A percentile compares a stretch with the other conserved stretches of the same genome.
Conservation (phyloP, 2,888 invertebrate genomes). For the Helobdella robusta region DNA sequence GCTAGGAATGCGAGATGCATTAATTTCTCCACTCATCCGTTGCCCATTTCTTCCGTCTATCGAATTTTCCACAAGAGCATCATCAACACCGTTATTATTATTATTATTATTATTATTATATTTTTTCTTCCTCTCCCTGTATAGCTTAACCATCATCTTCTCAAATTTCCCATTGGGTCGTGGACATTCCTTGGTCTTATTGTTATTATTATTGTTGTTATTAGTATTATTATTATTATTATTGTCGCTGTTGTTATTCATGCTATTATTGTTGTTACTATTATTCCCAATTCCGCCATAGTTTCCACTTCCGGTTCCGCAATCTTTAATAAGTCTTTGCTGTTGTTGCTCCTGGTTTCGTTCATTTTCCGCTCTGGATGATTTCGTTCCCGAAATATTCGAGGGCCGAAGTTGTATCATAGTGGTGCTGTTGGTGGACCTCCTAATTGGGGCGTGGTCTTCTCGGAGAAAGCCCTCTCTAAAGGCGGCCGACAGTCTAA, state of each 20-base stretch:
- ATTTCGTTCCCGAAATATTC: background rate
- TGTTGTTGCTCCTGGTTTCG: background rate
- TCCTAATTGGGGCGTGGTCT: constrained; percentile 13
- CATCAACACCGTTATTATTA: background rate
- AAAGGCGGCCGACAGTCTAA: constrained; percentile 45
- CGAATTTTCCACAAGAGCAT: background rate
- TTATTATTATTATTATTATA: too few species aligned
- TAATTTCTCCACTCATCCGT: too few species aligned
- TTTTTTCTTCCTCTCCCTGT: too few species aligned
- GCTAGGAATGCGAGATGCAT: too few species aligned
- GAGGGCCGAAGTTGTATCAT: background rate
- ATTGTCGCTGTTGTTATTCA: background rate
- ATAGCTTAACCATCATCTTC: too few species aligned
- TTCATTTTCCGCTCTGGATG: background rate
- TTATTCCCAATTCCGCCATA: background rate
- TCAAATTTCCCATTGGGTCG: too few species aligned
- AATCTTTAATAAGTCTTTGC: background rate
- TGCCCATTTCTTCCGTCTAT: background rate
- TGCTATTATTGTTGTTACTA: background rate
- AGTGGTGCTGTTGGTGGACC: background rate
- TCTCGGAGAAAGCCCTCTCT: constrained; percentile 44
- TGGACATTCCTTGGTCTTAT: background rate
- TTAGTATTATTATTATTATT: background rate
- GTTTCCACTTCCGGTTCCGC: background rate
- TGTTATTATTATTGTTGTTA: background rate